phyloP scores from a whole-genome alignment of 2,113 vertebrate species.

The Sialia sialis region DNA sequence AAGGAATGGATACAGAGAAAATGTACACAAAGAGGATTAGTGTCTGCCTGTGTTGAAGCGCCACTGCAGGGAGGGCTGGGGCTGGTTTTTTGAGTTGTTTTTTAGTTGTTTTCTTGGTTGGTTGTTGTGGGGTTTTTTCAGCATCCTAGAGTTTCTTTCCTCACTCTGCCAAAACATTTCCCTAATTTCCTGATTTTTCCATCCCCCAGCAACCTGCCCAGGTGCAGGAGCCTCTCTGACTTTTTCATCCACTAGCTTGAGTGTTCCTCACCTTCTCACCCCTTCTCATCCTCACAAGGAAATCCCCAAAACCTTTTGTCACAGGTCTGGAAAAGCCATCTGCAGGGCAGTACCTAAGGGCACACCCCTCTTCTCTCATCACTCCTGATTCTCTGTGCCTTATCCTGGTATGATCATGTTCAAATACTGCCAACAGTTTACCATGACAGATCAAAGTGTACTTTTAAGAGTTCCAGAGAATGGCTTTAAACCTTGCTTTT shows the following conservation, averaged over 20 bases:
- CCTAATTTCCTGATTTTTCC: not conserved
- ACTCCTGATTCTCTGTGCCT: not conserved
- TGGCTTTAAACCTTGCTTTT: not conserved
- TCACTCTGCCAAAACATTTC: not conserved
- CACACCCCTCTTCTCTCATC: not conserved
- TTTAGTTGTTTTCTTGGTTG: not conserved
- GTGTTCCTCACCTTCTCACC: not conserved
- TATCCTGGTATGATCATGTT: not conserved
- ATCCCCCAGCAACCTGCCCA: not conserved
- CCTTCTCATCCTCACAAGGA: not conserved
- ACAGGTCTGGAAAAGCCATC: not conserved
- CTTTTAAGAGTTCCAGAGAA: not conserved
- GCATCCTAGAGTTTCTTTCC: not conserved
- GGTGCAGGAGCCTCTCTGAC: not conserved
- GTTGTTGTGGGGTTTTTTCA: fast-evolving
- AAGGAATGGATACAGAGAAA: not conserved
- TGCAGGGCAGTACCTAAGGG: not conserved
- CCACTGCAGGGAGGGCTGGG: not conserved
- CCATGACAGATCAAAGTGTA: not conserved
- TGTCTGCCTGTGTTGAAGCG: not conserved
- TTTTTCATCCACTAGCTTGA: not conserved
- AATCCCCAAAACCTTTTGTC: not conserved
- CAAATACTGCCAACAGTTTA: not conserved
- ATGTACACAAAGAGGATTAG: not conserved
- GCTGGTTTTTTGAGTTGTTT: fast-evolving